A percentile compares a stretch with the other conserved stretches of the same genome.
These are phyloP conservation scores for Halocynthia aurantium DNA, from an alignment of 23 tunicate genomes.

Conservation along the genomic window DNA sequence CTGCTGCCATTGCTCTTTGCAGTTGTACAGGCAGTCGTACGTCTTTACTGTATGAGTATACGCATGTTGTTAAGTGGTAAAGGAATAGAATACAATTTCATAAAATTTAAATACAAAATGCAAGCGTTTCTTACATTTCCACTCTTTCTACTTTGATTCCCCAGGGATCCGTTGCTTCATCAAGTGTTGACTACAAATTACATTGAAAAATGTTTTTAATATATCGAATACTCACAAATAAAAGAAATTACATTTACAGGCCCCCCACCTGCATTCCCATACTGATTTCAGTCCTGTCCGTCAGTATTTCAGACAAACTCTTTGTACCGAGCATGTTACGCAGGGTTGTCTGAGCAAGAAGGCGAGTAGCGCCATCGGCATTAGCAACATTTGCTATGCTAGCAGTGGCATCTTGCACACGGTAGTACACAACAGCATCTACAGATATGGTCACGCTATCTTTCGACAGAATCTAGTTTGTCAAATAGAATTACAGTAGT, in stretches of 20 bases:
- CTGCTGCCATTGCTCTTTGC: slow-evolving; percentile 94
- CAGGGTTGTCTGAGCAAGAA: slow-evolving; percentile 84
- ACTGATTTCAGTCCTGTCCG: slow-evolving; percentile 81
- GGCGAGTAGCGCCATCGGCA: slow-evolving; percentile 83
- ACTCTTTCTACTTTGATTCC: slow-evolving; percentile 93
- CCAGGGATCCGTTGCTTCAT: slow-evolving; percentile 94
- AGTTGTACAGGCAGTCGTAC: slow-evolving; percentile 78
- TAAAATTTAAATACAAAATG: no score
- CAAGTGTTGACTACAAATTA: slow-evolving; percentile 45
- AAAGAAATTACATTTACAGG: neutral
- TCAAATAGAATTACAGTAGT: neutral
- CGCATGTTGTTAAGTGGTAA: no score
- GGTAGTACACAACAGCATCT: slow-evolving; percentile 87
- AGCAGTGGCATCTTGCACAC: slow-evolving; percentile 75
- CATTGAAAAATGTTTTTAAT: no score
- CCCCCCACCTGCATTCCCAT: slow-evolving; percentile 66
- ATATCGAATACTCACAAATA: neutral
- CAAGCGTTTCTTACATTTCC: slow-evolving; percentile 53
- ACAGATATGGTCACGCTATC: slow-evolving; percentile 89
- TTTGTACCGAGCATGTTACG: slow-evolving; percentile 88
- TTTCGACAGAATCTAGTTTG: slow-evolving; percentile 66
- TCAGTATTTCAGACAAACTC: slow-evolving; percentile 68
- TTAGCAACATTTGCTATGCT: slow-evolving; percentile 82
- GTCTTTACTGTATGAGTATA: slow-evolving; percentile 46
- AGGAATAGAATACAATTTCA: no score